These are phyloP conservation scores for Heliothis peltigera DNA, from an alignment of 2,888 invertebrate genomes.

Conservation along the genomic window DNA sequence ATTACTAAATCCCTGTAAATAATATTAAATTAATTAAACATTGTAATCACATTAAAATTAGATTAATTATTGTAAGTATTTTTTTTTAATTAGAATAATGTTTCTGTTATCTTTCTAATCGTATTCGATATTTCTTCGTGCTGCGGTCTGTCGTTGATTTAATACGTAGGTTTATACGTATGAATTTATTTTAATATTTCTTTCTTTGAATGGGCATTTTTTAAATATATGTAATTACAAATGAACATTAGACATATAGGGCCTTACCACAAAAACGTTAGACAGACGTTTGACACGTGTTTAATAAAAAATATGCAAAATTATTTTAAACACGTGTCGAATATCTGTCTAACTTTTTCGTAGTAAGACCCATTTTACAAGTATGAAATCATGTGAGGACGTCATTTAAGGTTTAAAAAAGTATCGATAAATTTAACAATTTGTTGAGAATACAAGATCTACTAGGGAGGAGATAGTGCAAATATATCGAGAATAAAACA, in stretches of 20 bases:
- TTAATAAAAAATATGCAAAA: too few species aligned
- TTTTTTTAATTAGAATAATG: conserved; percentile 48
- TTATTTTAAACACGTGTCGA: too few species aligned
- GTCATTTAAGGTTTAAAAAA: neutral
- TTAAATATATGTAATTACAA: conserved; percentile 28
- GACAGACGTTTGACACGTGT: too few species aligned
- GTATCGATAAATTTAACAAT: conserved; percentile 6
- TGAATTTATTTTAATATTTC: conserved; percentile 12
- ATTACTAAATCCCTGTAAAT: conserved; percentile 78
- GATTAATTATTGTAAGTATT: conserved; percentile 46
- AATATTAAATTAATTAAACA: conserved; percentile 65
- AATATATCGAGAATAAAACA: conserved; percentile 25
- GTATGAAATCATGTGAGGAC: conserved; percentile 7
- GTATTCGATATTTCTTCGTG: conserved; percentile 30
- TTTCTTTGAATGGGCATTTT: conserved; percentile 37
- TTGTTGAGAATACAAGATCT: conserved; percentile 14
- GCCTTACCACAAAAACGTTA: too few species aligned
- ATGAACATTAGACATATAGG: conserved; percentile 3
- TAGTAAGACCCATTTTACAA: neutral
- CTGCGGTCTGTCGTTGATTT: conserved; percentile 54
- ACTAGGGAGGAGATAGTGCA: conserved; percentile 5
- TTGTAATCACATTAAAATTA: conserved; percentile 61
- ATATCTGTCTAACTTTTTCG: too few species aligned
- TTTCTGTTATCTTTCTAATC: conserved; percentile 57
- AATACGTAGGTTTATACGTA: conserved; percentile 3